Base-by-base conservation (phyloP, 2,113 vertebrate species). In the Amia ocellicauda region DNA sequence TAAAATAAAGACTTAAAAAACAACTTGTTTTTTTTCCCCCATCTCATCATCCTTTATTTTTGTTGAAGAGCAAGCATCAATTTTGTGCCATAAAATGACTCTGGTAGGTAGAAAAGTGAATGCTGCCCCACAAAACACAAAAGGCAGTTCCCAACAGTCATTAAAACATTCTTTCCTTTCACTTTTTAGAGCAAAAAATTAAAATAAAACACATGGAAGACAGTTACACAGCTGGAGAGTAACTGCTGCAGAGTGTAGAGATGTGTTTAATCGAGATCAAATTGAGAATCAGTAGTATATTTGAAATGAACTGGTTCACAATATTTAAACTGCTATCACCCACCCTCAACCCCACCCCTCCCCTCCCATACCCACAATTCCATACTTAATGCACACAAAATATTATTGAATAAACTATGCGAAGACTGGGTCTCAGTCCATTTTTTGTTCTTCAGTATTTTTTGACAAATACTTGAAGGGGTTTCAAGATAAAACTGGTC, bases 31-130 rank as follows among this genome's bases (percentile, higher is more conserved):
- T 43, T 67, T 80, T 72, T 76, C 79, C 73, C 69, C 80, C 83
- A 88, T 85, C 76, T 81, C 69, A 70, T 79, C 70, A 65, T 87
- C 85, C 84, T 90, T 89, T 89, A 90, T 90, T 90, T 36, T 82
- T 85, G 86, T 85, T 86, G 74, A 85, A 57, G 82, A 89, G 85
- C 87, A 83, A 87, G 87, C 86, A 84, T 88, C 85, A 69, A 83
- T 85, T 84, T 88, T 72, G 86, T 36, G 31, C 86, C 83, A 86
- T 78, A 88, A 77, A 79, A 76, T 69, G 77, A 80, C 80, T 77
- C 76, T 72, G 77, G 82, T 75, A 74, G 70, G 79, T 86, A 83
- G 82, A 86, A 88, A 88, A 87, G 82, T 85, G 78, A 86, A 78
- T 82, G 80, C 79, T 76, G 79, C 82, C 82, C 84, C 77, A 81